Evolutionary conservation across 2,113 vertebrate species (phyloP), one percentile per base, ranked within the genome.

Genomic region (Pandion haliaetus): DNA sequence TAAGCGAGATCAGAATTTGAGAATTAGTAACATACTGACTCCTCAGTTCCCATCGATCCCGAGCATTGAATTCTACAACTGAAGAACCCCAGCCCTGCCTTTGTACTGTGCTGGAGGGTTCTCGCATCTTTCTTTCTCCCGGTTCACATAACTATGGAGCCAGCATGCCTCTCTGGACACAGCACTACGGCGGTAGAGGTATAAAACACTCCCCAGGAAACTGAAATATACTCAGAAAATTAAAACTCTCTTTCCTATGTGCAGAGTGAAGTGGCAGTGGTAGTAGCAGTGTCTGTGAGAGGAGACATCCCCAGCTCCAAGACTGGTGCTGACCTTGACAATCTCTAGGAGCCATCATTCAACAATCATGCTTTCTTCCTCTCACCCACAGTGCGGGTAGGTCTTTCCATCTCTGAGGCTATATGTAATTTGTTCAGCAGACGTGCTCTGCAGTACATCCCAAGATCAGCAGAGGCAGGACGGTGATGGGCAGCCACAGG

Each of bases 371-470:
- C 34, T 92, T 61, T 62, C 45, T 40, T 57, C 34, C 74, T 69
- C 26, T 59, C 58, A 21, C 3, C 1, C 14, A 5, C 8, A 25
- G 15, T 3, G 16, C 1, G 2, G 17, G 52, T 10, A 70, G 13
- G 38, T 47, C 69, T 50, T 76, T 69, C 21, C 49, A 14, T 28
- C 29, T 29, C 67, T 50, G 67, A 73, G 26, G 40, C 23, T 40
- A 0, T 12, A 2, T 7, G 38, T 3, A 44, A 76, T 63, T 34
- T 67, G 49, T 47, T 38, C 36, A 47, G 17, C 23, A 10, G 12
- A 20, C 24, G 20, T 4, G 3, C 12, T 25, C 42, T 69, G 47
- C 9, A 1, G 1, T 3, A 2, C 17, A 17, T 23, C 59, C n/a
- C n/a, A 21, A 45, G 31, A 45, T 14, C 57, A 76, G 32, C 62